Percentiles rank a stretch among this genome's conserved stretches.
Evolutionary conservation across 1,140 invertebrate genomes (phyloP).

Genomic region (Aphidius gifuensis): DNA sequence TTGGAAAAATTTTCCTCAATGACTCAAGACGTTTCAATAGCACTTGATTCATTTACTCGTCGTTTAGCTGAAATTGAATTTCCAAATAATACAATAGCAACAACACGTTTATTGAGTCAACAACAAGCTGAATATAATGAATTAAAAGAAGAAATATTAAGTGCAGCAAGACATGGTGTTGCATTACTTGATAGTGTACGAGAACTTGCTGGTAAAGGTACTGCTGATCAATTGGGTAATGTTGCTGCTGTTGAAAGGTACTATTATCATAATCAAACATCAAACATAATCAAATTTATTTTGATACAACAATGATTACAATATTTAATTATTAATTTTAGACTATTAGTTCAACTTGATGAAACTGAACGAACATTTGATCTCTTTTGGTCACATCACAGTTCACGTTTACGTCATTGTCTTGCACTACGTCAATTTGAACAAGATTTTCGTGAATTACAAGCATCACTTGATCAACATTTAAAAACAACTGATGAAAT

Average conservation of each 20-base stretch:
- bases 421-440: constrained; percentile 86
- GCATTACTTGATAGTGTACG: constrained; percentile 71
- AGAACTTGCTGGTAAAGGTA: constrained; percentile 53
- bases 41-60: constrained; percentile 80
- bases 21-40: constrained; percentile 81
- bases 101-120: constrained; percentile 65
- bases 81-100: constrained; percentile 78
- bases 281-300: not conserved
- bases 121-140: constrained; percentile 67
- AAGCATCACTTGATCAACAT: constrained; percentile 68
- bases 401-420: constrained; percentile 82
- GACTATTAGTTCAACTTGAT: constrained; percentile 88
- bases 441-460: constrained; percentile 79
- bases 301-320: no score
- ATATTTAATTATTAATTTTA: no score
- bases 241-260: constrained; percentile 89
- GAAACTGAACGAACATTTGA: constrained; percentile 93
- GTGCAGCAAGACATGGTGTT: constrained; percentile 81
- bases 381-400: constrained; percentile 89
- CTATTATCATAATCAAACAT: not conserved
- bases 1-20: constrained; percentile 91
- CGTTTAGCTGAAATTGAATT: constrained; percentile 78
- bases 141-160: constrained; percentile 75
- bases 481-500: constrained; percentile 74
- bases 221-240: constrained; percentile 75